A percentile compares a stretch with the other conserved stretches of the same genome.
Evolutionary conservation across 1,140 invertebrate species (phyloP).

Genomic region (Orchesella cincta): DNA sequence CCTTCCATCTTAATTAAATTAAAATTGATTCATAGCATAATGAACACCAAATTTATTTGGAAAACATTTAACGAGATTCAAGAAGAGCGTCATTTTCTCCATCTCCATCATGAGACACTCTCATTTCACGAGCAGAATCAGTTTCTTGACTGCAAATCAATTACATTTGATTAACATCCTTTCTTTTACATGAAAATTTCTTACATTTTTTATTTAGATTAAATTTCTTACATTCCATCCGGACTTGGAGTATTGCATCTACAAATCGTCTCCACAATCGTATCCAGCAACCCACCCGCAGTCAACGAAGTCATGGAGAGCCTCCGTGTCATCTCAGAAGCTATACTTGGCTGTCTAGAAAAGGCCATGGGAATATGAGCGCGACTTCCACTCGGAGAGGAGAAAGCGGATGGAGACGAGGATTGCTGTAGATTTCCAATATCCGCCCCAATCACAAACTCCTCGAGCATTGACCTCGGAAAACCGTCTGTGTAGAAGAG

Average conservation of each 20-base stretch:
- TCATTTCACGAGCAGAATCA: too few species aligned
- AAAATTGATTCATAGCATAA: too few species aligned
- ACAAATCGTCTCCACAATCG: constrained; percentile 48
- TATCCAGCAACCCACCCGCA: constrained; percentile 42
- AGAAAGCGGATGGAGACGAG: background rate
- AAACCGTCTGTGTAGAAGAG: constrained; percentile 83
- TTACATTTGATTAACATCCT: too few species aligned
- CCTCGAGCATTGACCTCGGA: constrained; percentile 78
- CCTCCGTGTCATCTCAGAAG: background rate
- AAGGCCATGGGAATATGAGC: background rate
- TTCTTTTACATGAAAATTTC: too few species aligned
- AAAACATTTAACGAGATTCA: too few species aligned
- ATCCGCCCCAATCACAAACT: constrained; percentile 64
- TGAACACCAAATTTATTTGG: too few species aligned
- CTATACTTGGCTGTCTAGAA: background rate
- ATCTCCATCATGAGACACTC: too few species aligned
- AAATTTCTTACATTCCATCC: constrained; percentile 40
- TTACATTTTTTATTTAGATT: too few species aligned
- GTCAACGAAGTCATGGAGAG: constrained; percentile 24
- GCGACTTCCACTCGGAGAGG: background rate
- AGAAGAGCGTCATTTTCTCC: too few species aligned
- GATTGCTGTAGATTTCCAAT: constrained; percentile 27
- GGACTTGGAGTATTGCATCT: too few species aligned
- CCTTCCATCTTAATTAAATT: too few species aligned
- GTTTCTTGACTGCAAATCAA: too few species aligned